Evolutionary conservation across 1,140 invertebrate species (phyloP), one percentile per base, ranked within the genome.

Genomic region (Macrocentrus cingulum): DNA sequence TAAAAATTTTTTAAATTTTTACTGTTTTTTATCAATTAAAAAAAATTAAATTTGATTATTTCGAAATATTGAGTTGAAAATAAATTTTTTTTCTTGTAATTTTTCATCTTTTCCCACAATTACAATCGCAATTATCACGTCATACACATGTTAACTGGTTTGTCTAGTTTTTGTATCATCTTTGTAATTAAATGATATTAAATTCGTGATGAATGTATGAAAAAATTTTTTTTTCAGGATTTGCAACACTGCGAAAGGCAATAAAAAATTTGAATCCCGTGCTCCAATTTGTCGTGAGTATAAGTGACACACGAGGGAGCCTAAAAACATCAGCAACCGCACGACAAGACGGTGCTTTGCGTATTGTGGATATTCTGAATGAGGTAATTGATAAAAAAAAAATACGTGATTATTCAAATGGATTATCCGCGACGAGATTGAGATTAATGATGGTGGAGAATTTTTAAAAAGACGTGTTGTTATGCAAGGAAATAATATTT

Each of bases 221-320:
- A 50, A 8, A 51, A 54, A 37, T n/a, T 29, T 44, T 55, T 67
- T 23, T 75, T 74, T 18, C 53, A 77, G 77, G 60, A 13, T 54
- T 78, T n/a, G 61, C 51, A 13, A 59, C 50, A 9, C 58, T 79
- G 18, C 67, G 57, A 39, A 69, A 72, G 11, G 63, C 66, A 4
- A 59, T 76, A 45, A 76, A 74, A 46, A 65, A 75, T 34, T 65
- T 66, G 6, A 72, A 72, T 59, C 59, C 67, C 1, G 34, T 64
- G 4, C 63, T 79, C 8, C 71, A 70, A 39, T 69, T 77, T 37
- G 54, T 72, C 8, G 34, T 77, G 49, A 73, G 75, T 22, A 56
- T 78, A 16, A 61, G 53, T 15, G 77, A 79, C 11, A 56, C 65
- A 3, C 54, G 60, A 15, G 66, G 61, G 3, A 54, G 53, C 1